Conservation (phyloP, 2,113 vertebrate genomes). For the Gorsachius goisagi region DNA sequence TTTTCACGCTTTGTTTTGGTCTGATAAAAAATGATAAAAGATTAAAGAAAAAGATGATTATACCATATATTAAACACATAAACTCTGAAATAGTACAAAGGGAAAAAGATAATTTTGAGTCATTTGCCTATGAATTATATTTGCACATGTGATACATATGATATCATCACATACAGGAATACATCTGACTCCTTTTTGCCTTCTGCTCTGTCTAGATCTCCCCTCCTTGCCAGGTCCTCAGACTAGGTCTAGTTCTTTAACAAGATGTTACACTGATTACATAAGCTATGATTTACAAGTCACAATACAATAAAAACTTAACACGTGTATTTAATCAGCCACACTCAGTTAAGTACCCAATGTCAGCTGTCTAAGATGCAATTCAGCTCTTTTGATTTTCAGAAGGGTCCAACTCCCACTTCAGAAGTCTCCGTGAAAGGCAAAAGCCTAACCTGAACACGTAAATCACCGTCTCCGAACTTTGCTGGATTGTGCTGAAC, state of each 20-base stretch:
- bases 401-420: neutral
- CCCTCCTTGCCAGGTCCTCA: neutral
- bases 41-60: neutral
- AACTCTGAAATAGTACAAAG: neutral
- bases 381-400: neutral
- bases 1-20: neutral
- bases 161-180: neutral
- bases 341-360: neutral
- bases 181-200: neutral
- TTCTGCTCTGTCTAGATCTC: neutral
- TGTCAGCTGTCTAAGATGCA: neutral
- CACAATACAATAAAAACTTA: neutral
- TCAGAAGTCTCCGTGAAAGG: neutral
- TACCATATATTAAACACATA: neutral
- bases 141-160: neutral
- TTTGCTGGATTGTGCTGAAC: neutral
- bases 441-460: neutral
- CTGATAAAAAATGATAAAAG: neutral
- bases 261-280: neutral
- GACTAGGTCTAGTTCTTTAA: neutral
- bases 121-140: neutral
- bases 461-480: neutral
- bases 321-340: neutral
- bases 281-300: neutral
- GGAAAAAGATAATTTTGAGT: neutral